phyloP scores from a whole-genome alignment of 2,113 vertebrate species.

The Phrynocephalus versicolor region DNA sequence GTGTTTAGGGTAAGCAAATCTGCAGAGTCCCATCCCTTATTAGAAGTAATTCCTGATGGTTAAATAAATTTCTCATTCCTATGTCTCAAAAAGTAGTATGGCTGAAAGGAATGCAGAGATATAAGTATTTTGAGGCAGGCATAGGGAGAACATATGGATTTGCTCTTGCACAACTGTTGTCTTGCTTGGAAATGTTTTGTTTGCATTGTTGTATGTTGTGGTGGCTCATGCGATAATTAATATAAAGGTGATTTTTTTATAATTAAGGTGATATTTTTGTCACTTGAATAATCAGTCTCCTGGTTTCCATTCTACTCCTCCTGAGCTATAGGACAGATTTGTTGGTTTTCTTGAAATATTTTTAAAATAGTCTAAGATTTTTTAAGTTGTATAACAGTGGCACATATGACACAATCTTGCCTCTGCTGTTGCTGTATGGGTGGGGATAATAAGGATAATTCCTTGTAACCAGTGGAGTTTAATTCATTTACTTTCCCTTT shows the following conservation, averaged over 20 bases:
- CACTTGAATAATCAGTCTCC: neutral
- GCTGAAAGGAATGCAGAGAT: neutral
- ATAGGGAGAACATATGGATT: neutral
- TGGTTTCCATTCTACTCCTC: neutral
- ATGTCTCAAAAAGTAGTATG: neutral
- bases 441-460: neutral
- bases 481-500: neutral
- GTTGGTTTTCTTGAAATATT: neutral
- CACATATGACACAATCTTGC: neutral
- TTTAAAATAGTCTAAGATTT: neutral
- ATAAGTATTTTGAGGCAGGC: neutral
- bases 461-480: neutral
- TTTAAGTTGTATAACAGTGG: neutral
- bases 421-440: neutral
- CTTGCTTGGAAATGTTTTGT: neutral
- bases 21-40: no score
- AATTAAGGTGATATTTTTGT: neutral
- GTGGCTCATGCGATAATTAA: neutral
- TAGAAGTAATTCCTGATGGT: no score
- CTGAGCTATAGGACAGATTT: neutral
- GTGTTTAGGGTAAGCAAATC: no score
- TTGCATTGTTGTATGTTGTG: neutral
- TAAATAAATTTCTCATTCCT: neutral
- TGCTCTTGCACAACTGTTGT: rapidly evolving
- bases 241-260: rapidly evolving